Base-by-base conservation (phyloP, 2,797 vertebrate genomes). In the Trichosurus vulpecula region DNA sequence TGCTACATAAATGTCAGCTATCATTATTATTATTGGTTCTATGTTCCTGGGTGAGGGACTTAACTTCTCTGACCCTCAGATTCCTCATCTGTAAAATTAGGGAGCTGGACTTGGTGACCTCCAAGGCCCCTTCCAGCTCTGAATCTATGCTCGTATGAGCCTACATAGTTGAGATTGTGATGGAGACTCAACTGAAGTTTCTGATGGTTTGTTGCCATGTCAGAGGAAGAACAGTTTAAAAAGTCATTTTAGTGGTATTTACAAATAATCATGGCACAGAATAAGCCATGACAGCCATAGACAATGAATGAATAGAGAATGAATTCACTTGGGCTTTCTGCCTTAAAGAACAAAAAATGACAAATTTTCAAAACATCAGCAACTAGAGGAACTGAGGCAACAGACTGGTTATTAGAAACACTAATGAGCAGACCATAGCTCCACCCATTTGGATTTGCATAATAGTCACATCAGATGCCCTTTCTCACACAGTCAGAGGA, bases 251-350 rank as follows among this genome's bases (percentile, higher is more conserved):
- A 97, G 99, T 99, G 97, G 99, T 99, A 92, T 99, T 99, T 98
- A 99, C 99, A 58, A 99, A 99, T 98, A 99, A 99, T 97, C 99
- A 99, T 98, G 99, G 99, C 97, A 99, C 99, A 99, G 99, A 99
- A 94, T 99, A 99, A 98, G 99, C 99, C 2, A 99, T 99, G 99
- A 99, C 99, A 0, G 99, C 99, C 58, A 99, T 99, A 4, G 99
- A 99, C n/a, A n/a, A n/a, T n/a, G n/a, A n/a, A n/a, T n/a, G n/a
- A n/a, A n/a, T n/a, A n/a, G 98, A 99, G 99, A 98, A 99, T 99
- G 53, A 99, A 99, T 0, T 98, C 99, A 0, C 99, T 99, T 5
- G 99, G 99, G 47, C 98, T 99, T 91, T 99, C 99, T 0, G 99
- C 99, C 52, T 98, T 99, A 96, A 99, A 99, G 98, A 99, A 99